phyloP scores from a whole-genome alignment of 2,113 vertebrate species.

The Amia ocellicauda region DNA sequence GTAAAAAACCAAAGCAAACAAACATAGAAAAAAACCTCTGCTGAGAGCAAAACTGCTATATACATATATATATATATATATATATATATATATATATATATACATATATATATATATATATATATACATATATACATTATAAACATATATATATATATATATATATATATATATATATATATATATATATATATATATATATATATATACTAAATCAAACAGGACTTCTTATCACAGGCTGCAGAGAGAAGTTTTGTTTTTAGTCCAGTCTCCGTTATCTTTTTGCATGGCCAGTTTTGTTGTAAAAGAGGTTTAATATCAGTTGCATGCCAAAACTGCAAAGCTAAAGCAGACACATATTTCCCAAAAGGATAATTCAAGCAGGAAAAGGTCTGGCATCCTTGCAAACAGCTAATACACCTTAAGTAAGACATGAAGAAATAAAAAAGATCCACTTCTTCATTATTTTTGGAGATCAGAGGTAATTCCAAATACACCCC shows the following conservation, averaged over 20 bases:
- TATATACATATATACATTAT: too few species aligned
- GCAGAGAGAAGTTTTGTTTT: conserved; percentile 17
- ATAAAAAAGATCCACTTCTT: conserved; percentile 17
- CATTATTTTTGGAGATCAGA: conserved; percentile 4
- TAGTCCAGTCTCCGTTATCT: conserved; percentile 20
- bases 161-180: too few species aligned
- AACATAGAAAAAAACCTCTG: too few species aligned
- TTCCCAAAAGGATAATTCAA: conserved; percentile 26
- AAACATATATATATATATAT: too few species aligned
- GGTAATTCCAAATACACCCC: not conserved
- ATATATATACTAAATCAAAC: too few species aligned
- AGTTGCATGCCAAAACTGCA: conserved; percentile 20
- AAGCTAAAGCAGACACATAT: conserved; percentile 31
- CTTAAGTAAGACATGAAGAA: not conserved
- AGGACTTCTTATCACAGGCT: not conserved
- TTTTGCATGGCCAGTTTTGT: conserved; percentile 1
- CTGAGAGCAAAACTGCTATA: too few species aligned
- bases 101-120: too few species aligned
- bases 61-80: too few species aligned
- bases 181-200: too few species aligned
- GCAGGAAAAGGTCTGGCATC: not conserved
- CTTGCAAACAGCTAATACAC: conserved; percentile 7
- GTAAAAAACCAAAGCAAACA: too few species aligned
- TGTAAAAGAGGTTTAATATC: conserved; percentile 11
- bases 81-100: too few species aligned